Evolutionary conservation across 1,140 invertebrate species (phyloP), one percentile per base, ranked within the genome.

Genomic region (Oscheius sp.): DNA sequence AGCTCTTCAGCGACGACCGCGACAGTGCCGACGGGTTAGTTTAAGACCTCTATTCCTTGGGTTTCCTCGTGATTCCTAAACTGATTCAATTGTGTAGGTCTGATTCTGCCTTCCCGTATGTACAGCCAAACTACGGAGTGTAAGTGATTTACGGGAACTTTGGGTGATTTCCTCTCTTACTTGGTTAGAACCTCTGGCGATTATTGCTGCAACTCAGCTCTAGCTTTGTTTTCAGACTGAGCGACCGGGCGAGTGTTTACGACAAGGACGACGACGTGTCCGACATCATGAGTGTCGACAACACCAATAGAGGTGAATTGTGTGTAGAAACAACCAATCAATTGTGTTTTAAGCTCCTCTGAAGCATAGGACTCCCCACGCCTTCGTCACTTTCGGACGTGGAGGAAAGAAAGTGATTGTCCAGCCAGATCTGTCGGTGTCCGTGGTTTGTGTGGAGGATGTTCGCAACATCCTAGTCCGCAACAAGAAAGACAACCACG

Each of bases 351-450:
- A 20, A 68, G 66, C 38, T 10, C 72, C 72, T 1, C 65, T 68
- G 46, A 67, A 67, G 4, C 68, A 68, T 58, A 31, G 68, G 7
- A 49, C 32, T 15, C 72, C 72, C 26, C 72, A 74, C 31, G 65
- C 46, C 0, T 74, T 74, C 34, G 2, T 68, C 3, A 42, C 38
- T 4, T 73, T 74, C 15, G 68, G 68, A 0, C 34, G 49, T 20
- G 72, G 72, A 61, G 72, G 72, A 45, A 52, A 63, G 42, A 62
- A 69, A 0, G 52, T 74, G 10, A 73, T 49, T 2, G 65, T 74
- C 3, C 59, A 61, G 18, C 64, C 65, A 13, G 65, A 67, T 26
- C 45, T 58, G 15, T 67, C 64, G 0, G 58, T 74, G 13, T 58
- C 64, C 28, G 34, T 58, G 35, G 66, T 74, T 2, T 29, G 36